Evolutionary conservation across 2,797 vertebrate species (phyloP), one percentile per base, ranked within the genome.

Genomic region (Ciconia nigra): DNA sequence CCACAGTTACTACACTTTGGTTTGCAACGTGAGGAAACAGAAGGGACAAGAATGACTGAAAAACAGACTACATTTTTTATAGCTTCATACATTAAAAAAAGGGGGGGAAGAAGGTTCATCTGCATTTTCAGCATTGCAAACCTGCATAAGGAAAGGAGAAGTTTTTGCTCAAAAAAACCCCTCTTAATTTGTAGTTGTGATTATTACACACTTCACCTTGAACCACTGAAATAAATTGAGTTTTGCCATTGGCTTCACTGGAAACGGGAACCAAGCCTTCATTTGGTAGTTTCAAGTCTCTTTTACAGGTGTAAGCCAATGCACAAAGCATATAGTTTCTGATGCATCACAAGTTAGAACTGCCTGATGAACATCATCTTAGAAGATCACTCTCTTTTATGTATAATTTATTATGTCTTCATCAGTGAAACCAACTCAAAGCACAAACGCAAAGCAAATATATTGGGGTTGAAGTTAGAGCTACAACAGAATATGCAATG

Each of bases 361-460:
- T 90, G 88, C 59, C 46, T 96, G 94, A 95, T 95, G 89, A 95
- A 86, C 69, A 89, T 42, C 13, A 0, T 87, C 74, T 93, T 91
- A 96, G 86, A 66, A 21, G 62, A 91, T 74, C 58, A 47, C 42
- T 71, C 42, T 85, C 79, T 96, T 97, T 96, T 71, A 94, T 41
- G 90, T 80, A 93, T 88, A 92, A 93, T 91, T 92, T 90, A 96
- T 97, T 54, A 84, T 71, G 57, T 91, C 95, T 96, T 95, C 90
- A 93, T 80, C 93, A 96, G 85, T 81, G 85, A 92, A 89, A 83
- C 59, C 73, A 62, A 91, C 70, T 94, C 66, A 92, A 79, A 83
- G 73, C 47, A 86, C 35, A 88, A 93, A 95, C 39, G 31, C 83
- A 96, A 96, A 95, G 77, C 87, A 76, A 95, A 87, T 95, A 91